A percentile compares a stretch with the other conserved stretches of the same genome.
Evolutionary conservation across 2,888 invertebrate species (phyloP).

Genomic region (Calliphora vomitoria): DNA sequence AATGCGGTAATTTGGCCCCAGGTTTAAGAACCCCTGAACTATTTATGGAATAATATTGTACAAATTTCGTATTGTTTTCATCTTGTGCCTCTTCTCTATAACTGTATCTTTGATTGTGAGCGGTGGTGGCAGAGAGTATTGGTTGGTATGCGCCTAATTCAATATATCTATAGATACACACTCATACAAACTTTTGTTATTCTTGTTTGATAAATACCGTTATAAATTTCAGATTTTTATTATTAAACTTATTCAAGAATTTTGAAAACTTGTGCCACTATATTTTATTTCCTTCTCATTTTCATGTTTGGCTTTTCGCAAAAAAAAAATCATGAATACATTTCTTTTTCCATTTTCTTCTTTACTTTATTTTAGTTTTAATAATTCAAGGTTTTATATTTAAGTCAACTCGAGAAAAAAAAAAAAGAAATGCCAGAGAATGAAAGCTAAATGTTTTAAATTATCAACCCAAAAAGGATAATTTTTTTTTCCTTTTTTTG

Average conservation of each 20-base stretch:
- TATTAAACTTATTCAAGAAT: conserved; percentile 52
- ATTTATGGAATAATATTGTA: neutral
- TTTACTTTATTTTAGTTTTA: conserved; percentile 27
- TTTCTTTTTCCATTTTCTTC: neutral
- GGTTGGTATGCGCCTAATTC: no score
- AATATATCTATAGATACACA: neutral
- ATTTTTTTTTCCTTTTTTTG: neutral
- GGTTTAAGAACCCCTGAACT: conserved; percentile 15
- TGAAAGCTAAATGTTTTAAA: conserved; percentile 6
- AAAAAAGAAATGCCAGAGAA: neutral
- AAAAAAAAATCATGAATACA: conserved; percentile 21
- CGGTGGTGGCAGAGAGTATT: neutral
- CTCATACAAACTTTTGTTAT: neutral
- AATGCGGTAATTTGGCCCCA: no score
- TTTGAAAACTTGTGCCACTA: conserved; percentile 17
- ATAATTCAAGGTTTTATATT: conserved; percentile 54
- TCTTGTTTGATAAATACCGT: conserved; percentile 34
- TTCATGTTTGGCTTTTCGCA: neutral
- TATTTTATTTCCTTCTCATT: neutral
- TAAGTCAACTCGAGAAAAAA: conserved; percentile 10
- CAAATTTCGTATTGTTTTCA: neutral
- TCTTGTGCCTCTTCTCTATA: conserved; percentile 5
- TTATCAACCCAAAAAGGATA: conserved; percentile 24
- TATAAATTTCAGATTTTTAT: conserved; percentile 56
- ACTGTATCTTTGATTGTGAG: conserved; percentile 23